Evolutionary conservation across 2,888 invertebrate genomes (phyloP), one percentile per base, ranked within the genome.

Genomic region (Ectobius pallidus): DNA sequence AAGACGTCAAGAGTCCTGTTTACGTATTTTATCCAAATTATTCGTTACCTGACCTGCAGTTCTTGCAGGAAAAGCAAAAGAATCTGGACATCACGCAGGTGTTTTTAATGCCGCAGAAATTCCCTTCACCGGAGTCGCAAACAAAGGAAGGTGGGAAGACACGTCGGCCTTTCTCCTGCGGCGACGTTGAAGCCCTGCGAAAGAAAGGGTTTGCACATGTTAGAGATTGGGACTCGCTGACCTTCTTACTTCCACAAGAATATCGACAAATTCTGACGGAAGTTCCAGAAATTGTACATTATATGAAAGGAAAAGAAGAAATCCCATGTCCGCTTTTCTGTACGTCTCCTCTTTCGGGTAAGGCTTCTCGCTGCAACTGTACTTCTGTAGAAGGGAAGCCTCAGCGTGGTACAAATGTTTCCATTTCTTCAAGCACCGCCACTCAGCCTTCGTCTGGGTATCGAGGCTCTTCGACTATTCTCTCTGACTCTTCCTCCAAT

Each of bases 11-110:
- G 69, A 74, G 70, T 22, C 94, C 95, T 3, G 92, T 96, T 1
- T 96, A 94, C 82, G 92, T 96, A 55, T 89, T 95, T 76, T 96
- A 95, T 84, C 96, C 96, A 32, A 95, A 92, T 83, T 96, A 96
- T 80, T 92, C 95, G 7, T 84, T 96, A 75, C 96, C 96, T 22
- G 94, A 96, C 84, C 87, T 96, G 78, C 93, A 92, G 78, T 96
- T 96, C 83, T 86, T 96, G 71, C 83, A 73, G 71, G 81, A 83
- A 75, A 82, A 85, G 74, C 83, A 83, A 42, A 83, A 83, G 77
- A 83, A 86, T 74, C 81, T 86, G 27, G 86, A 89, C 74, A 76
- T 79, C 52, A 78, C 80, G 52, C 91, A 93, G 77, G 89, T 95
- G 74, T 89, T 92, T 75, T 85, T 94, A 73, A 61, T 75, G 55